Evolutionary conservation across 2,888 invertebrate genomes (phyloP), one percentile per base, ranked within the genome.

Genomic region (Apamea monoglypha): DNA sequence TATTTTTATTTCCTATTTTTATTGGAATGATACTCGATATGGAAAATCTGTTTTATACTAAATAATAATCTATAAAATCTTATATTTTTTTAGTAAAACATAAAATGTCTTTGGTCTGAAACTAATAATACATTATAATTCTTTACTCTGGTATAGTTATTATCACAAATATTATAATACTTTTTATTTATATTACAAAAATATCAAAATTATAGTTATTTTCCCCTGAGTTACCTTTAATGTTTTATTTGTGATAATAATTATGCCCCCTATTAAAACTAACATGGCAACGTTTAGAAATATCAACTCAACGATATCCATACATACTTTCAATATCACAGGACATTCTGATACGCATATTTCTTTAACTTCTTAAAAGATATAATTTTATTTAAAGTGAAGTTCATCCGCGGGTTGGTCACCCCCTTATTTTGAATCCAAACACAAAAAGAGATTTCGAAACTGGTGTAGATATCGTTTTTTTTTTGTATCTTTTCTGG

Each of bases 101-200:
- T 76, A 77, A 83, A 87, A 81, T 87, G 82, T 90, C 91, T 91
- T 90, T 91, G 91, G 90, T 74, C 81, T 89, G 86, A 84, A 85
- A 85, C 78, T 89, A 89, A 82, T 86, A 87, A 89, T 88, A 89
- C 87, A 81, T 79, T 61, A 59, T 16, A 72, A 66, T 75, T 69
- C 10, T 29, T 71, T 71, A 63, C 29, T 29, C 69, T 14, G 36
- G 36, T n/a, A 70, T 69, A 80, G 0, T 80, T 70, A 80, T 69
- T 71, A 80, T 73, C 72, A 84, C 72, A 85, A 85, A 80, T 61
- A 63, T n/a, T 53, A 36, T 61, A 76, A 85, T 84, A 87, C 74
- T 87, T 83, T 72, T 18, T 16, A 63, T 36, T 32, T 74, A 71
- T 44, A 53, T 67, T 61, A 67, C 10, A 82, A 71, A 71, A 86